A percentile compares a stretch with the other conserved stretches of the same genome.
phyloP scores from a whole-genome alignment of 2,888 invertebrate genomes.

The Pollenia griseotomentosa region DNA sequence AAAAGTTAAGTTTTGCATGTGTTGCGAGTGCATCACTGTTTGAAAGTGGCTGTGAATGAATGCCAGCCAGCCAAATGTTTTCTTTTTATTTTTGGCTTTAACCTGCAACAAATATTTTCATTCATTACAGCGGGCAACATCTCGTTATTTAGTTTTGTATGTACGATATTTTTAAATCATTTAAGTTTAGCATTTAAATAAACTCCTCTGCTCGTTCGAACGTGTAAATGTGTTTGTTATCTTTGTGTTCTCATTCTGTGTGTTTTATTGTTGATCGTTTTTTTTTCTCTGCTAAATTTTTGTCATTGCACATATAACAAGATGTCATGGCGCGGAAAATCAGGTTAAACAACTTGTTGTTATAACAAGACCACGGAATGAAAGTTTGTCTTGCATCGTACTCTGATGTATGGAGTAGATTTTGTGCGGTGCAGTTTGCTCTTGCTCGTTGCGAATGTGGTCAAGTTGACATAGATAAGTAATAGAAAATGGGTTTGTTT shows the following conservation, averaged over 20 bases:
- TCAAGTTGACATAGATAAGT: slow-evolving; percentile 68
- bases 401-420: slow-evolving; percentile 18
- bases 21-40: not conserved
- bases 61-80: slow-evolving; percentile 20
- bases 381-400: slow-evolving; percentile 60
- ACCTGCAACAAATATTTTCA: slow-evolving; percentile 48
- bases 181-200: slow-evolving; percentile 52
- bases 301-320: slow-evolving; percentile 58
- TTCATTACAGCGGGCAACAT: slow-evolving; percentile 43
- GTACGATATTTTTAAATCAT: slow-evolving; percentile 50
- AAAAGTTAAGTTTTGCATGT: not conserved
- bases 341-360: slow-evolving; percentile 69
- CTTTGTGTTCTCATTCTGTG: slow-evolving; percentile 62
- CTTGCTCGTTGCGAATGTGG: slow-evolving; percentile 40
- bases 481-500: slow-evolving; percentile 48
- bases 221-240: slow-evolving; percentile 35
- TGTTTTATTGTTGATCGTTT: slow-evolving; percentile 12
- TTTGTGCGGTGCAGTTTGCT: slow-evolving; percentile 27
- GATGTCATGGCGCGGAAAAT: slow-evolving; percentile 67
- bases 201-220: not conserved
- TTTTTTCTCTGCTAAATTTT: slow-evolving; percentile 29
- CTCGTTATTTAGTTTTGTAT: slow-evolving; percentile 39
- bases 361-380: slow-evolving; percentile 62
- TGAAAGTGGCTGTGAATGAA: slow-evolving; percentile 36
- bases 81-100: not conserved